Evolutionary conservation across 2,113 vertebrate genomes (phyloP).

Genomic region (Nothoprocta perdicaria): DNA sequence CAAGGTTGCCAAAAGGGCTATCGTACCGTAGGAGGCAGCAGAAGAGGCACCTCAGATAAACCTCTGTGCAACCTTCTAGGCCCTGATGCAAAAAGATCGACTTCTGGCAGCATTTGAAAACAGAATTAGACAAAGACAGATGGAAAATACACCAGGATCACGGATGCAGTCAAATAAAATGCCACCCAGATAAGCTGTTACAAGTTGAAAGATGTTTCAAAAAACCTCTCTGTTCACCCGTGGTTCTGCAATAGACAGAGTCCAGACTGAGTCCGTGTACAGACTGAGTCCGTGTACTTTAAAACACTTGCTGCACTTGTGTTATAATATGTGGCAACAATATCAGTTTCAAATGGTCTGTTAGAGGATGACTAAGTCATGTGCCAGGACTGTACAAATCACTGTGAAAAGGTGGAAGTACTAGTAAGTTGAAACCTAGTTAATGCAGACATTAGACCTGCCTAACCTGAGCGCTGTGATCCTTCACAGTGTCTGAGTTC

Average conservation of each 20-base stretch:
- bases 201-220: background rate
- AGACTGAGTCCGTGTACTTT: background rate
- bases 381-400: background rate
- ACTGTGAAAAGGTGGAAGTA: background rate
- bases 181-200: background rate
- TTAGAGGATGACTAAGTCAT: background rate
- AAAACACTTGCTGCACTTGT: background rate
- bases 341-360: background rate
- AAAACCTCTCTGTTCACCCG: background rate
- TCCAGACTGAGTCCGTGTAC: too few relatives aligned
- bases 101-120: background rate
- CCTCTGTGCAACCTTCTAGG: background rate
- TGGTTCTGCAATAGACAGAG: background rate
- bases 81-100: accelerated
- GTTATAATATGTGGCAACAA: background rate
- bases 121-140: background rate
- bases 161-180: background rate
- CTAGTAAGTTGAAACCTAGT: background rate
- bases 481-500: slow-evolving; percentile 16
- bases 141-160: background rate
- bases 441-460: background rate
- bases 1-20: background rate
- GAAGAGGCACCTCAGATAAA: background rate
- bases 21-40: accelerated
- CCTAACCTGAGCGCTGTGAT: background rate